These are phyloP conservation scores for Mastomys natalensis DNA, from an alignment of 2,113 vertebrate genomes.

Conservation along the genomic window DNA sequence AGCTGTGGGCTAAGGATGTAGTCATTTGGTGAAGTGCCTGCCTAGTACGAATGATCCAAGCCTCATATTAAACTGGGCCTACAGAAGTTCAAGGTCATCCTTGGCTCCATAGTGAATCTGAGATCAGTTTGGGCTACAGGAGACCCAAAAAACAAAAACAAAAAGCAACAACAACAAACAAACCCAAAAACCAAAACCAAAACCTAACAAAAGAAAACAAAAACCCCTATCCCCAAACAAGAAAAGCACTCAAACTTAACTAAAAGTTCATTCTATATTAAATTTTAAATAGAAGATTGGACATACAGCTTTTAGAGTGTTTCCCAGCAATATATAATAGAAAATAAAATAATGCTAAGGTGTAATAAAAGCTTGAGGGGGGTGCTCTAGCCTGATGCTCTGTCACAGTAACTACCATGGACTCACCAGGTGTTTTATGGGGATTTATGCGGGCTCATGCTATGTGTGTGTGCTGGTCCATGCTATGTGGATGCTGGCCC, in stretches of 20 bases:
- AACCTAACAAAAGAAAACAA: neutral
- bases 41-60: neutral
- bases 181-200: neutral
- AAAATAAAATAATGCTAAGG: conserved; percentile 1
- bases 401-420: neutral
- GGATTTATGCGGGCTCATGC: neutral
- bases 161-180: neutral
- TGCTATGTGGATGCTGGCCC: neutral
- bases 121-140: neutral
- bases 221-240: too few relatives aligned
- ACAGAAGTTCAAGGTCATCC: neutral
- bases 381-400: neutral
- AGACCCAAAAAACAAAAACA: neutral
- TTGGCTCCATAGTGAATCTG: neutral
- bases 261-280: neutral
- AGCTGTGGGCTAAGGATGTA: neutral
- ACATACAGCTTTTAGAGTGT: neutral
- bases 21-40: neutral
- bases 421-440: neutral
- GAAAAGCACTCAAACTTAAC: neutral
- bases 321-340: neutral
- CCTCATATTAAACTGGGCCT: neutral
- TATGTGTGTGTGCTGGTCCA: too few relatives aligned
- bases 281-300: conserved; percentile 21
- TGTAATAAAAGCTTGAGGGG: neutral